A percentile compares a stretch with the other conserved stretches of the same genome.
Conservation (phyloP, 2,113 vertebrate genomes). For the Origma solitaria region DNA sequence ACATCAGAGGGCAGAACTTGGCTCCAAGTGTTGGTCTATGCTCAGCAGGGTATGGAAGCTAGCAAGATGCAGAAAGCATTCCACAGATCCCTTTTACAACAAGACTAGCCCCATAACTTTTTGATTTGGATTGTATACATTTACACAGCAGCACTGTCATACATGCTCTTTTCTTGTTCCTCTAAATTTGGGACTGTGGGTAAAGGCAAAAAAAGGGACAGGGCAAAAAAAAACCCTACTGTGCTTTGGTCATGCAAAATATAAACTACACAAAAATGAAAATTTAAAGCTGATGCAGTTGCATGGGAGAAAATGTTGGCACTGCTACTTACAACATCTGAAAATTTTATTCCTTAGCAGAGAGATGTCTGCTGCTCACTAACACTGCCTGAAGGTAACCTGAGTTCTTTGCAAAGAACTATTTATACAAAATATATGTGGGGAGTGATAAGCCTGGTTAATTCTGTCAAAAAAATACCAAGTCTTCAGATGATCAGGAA, state of each 20-base stretch:
- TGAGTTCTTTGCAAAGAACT: not conserved
- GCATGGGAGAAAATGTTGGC: not conserved
- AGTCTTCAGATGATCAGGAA: not conserved
- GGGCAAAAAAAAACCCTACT: not conserved
- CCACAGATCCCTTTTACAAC: not conserved
- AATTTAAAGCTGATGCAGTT: not conserved
- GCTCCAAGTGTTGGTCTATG: not conserved
- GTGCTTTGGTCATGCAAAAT: not conserved
- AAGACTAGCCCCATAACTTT: not conserved
- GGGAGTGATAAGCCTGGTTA: not conserved
- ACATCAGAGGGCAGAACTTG: slow-evolving; percentile 18
- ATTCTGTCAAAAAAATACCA: not conserved
- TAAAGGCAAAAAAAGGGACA: not conserved
- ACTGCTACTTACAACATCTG: not conserved
- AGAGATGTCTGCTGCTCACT: not conserved
- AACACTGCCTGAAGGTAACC: not conserved
- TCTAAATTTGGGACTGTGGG: not conserved
- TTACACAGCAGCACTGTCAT: not conserved
- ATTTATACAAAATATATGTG: not conserved
- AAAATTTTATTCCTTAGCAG: not conserved
- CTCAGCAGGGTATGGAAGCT: slow-evolving; percentile 5
- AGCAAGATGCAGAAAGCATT: slow-evolving; percentile 10
- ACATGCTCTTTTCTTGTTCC: not conserved
- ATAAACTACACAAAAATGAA: not conserved
- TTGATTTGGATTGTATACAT: not conserved